phyloP scores from a whole-genome alignment of 2,888 invertebrate species.

The Corbicula japonica region DNA sequence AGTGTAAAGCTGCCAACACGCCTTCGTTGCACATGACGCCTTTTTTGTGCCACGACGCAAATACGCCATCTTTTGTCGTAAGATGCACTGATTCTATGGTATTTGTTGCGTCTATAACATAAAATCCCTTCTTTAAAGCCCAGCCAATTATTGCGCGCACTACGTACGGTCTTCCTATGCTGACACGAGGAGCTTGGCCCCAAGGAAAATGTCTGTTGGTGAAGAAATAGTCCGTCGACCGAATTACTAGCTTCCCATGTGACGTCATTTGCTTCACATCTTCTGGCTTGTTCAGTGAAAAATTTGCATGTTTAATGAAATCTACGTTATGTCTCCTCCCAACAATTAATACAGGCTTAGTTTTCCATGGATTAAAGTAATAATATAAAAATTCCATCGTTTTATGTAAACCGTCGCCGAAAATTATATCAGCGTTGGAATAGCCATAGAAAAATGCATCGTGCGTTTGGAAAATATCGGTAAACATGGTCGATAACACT shows the following conservation, averaged over 20 bases:
- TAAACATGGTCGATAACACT: slow-evolving; percentile 27
- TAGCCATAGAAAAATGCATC: slow-evolving; percentile 46
- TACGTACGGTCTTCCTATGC: slow-evolving; percentile 43
- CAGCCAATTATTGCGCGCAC: slow-evolving; percentile 42
- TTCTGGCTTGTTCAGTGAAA: slow-evolving; percentile 10
- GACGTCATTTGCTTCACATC: slow-evolving; percentile 14
- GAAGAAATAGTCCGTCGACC: slow-evolving; percentile 54
- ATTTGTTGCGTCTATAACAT: slow-evolving; percentile 50
- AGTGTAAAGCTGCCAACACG: slow-evolving; percentile 1
- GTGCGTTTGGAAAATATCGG: background rate
- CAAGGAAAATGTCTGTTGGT: slow-evolving; percentile 49
- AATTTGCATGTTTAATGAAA: slow-evolving; percentile 23
- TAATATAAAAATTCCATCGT: slow-evolving; percentile 40
- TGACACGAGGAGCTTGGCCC: slow-evolving; percentile 37
- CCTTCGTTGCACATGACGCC: slow-evolving; percentile 33
- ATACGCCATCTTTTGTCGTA: slow-evolving; percentile 44
- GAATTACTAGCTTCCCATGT: slow-evolving; percentile 31
- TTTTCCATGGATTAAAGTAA: slow-evolving; percentile 25
- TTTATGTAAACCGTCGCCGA: slow-evolving; percentile 39
- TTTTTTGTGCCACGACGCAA: slow-evolving; percentile 41
- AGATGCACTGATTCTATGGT: slow-evolving; percentile 52
- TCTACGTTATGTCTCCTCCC: slow-evolving; percentile 46
- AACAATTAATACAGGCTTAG: slow-evolving; percentile 36
- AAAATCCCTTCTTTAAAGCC: slow-evolving; percentile 25
- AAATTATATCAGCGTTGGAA: slow-evolving; percentile 49